Conservation (phyloP, 2,888 invertebrate species). For the Vandiemenella viatica region DNA sequence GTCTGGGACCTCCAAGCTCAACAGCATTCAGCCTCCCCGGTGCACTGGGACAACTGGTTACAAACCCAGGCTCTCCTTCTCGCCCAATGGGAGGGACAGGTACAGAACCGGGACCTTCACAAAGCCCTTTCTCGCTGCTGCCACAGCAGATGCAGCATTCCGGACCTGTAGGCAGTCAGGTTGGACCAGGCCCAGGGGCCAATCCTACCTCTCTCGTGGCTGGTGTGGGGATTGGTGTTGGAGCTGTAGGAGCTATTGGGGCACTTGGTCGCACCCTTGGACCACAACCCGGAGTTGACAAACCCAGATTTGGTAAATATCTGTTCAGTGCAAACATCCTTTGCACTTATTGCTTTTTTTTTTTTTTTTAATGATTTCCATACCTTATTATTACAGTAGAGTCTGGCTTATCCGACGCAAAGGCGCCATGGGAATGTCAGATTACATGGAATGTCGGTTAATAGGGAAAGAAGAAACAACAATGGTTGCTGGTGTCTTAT, state of each 20-base stretch:
- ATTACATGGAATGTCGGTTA: no score
- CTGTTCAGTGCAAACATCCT: no score
- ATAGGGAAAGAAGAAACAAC: no score
- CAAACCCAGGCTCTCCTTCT: constrained; percentile 71
- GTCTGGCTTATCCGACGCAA: no score
- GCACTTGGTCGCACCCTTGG: constrained; percentile 48
- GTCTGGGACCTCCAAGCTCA: constrained; percentile 41
- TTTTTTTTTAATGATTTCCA: no score
- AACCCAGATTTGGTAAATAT: constrained; percentile 7
- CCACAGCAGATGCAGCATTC: constrained; percentile 41
- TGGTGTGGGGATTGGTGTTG: no score
- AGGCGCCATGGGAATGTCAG: no score
- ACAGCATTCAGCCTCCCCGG: constrained; percentile 57
- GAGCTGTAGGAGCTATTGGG: constrained; percentile 41
- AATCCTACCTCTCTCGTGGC: constrained; percentile 20
- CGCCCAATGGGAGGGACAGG: constrained; percentile 49
- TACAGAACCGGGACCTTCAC: constrained; percentile 51
- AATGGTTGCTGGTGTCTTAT: no score
- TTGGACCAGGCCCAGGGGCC: constrained; percentile 14
- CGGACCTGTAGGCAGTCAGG: constrained; percentile 32
- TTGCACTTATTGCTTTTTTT: no score
- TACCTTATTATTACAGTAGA: no score
- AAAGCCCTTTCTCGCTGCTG: constrained; percentile 46
- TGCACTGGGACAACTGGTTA: constrained; percentile 51
- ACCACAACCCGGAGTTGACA: constrained; percentile 10